These are phyloP conservation scores for Synanthedon vespiformis DNA, from an alignment of 2,888 invertebrate species.

Conservation along the genomic window DNA sequence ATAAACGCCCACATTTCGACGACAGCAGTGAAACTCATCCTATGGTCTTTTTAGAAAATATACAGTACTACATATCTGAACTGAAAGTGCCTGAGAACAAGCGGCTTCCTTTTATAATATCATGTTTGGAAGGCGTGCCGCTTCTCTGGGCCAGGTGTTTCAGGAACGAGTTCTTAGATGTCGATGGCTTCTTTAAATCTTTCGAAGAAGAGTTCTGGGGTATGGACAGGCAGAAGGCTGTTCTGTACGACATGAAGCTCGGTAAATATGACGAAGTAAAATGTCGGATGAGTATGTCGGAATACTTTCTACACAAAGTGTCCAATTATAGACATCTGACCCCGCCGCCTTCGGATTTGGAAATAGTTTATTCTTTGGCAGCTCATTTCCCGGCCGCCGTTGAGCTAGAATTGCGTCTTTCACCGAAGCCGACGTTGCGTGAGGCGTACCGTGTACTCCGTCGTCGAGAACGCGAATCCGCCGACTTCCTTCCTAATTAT, in stretches of 20 bases:
- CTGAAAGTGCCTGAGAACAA: slow-evolving; percentile 47
- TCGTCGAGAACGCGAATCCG: slow-evolving; percentile 53
- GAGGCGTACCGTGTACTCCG: slow-evolving; percentile 58
- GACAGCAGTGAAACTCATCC: slow-evolving; percentile 55
- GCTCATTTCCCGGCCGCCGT: slow-evolving; percentile 61
- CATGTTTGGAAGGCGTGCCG: slow-evolving; percentile 57
- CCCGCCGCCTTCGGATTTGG: slow-evolving; percentile 60
- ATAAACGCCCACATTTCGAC: slow-evolving; percentile 55
- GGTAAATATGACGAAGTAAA: slow-evolving; percentile 53
- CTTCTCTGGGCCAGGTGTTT: slow-evolving; percentile 64
- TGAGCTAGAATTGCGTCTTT: slow-evolving; percentile 55
- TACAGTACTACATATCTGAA: slow-evolving; percentile 55
- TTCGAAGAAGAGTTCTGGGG: slow-evolving; percentile 65
- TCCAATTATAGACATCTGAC: slow-evolving; percentile 55
- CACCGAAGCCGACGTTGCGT: slow-evolving; percentile 57
- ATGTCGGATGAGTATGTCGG: slow-evolving; percentile 53
- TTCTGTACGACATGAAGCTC: slow-evolving; percentile 57
- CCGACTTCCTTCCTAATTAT: slow-evolving; percentile 60
- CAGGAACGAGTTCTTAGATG: slow-evolving; percentile 44
- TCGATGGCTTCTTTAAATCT: slow-evolving; percentile 43
- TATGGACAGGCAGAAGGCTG: slow-evolving; percentile 52
- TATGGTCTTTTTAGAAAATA: slow-evolving; percentile 57
- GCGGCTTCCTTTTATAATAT: slow-evolving; percentile 52
- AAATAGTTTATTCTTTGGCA: slow-evolving; percentile 59
- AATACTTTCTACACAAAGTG: slow-evolving; percentile 61